Conservation (phyloP, 2,888 invertebrate genomes). For the Aplocera efformata region DNA sequence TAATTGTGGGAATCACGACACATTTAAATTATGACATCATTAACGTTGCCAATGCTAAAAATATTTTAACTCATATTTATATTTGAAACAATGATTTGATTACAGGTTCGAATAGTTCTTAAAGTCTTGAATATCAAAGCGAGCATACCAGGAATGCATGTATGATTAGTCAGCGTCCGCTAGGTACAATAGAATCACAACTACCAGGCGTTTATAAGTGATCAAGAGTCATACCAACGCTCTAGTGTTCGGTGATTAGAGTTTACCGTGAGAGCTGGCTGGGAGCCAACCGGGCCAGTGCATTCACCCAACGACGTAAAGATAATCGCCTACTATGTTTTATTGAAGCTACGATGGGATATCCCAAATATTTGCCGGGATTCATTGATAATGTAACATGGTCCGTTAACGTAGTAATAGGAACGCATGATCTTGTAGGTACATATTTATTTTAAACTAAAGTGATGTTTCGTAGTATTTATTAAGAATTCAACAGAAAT, state of each 20-base stretch:
- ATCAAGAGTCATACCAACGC: conserved; percentile 65
- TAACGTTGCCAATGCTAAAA: no score
- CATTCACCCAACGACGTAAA: conserved; percentile 68
- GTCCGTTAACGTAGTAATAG: no score
- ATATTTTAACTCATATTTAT: no score
- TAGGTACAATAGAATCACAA: conserved; percentile 48
- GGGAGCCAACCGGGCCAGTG: conserved; percentile 73
- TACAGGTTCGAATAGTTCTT: background rate
- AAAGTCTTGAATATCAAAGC: background rate
- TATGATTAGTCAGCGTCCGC: conserved; percentile 33
- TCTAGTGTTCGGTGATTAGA: conserved; percentile 68
- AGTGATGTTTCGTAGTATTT: no score
- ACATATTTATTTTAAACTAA: no score
- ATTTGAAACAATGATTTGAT: no score
- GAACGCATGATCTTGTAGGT: no score
- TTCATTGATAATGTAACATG: conserved; percentile 25
- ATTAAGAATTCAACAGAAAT: no score
- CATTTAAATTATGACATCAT: no score
- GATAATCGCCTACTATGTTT: conserved; percentile 62
- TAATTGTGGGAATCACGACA: conserved; percentile 9
- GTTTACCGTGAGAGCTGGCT: conserved; percentile 75
- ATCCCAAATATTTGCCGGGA: conserved; percentile 42
- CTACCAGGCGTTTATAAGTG: conserved; percentile 70
- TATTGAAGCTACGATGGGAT: conserved; percentile 49
- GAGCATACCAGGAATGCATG: conserved; percentile 23